Evolutionary conservation across 1,140 invertebrate genomes (phyloP).

Genomic region (Trachelipus rathkii): DNA sequence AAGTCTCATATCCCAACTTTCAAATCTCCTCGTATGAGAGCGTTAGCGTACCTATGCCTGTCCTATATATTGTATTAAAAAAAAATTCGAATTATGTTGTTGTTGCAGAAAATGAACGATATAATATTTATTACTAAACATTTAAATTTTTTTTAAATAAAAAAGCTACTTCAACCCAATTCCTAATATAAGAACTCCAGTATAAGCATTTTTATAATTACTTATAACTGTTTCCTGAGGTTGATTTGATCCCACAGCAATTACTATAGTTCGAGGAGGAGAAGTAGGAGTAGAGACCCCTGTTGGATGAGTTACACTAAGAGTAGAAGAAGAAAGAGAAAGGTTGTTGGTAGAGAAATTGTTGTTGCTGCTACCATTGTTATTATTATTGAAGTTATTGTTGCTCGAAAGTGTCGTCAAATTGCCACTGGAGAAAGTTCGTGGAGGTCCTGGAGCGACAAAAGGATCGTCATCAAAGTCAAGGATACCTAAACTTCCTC

Average conservation of each 20-base stretch:
- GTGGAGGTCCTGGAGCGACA: neutral
- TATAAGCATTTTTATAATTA: neutral
- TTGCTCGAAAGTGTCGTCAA: neutral
- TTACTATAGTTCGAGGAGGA: neutral
- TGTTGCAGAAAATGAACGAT: too few species aligned
- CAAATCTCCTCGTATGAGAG: too few species aligned
- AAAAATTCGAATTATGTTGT: too few species aligned
- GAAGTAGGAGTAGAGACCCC: neutral
- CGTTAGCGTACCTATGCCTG: too few species aligned
- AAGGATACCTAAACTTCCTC: neutral
- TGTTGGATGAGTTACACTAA: neutral
- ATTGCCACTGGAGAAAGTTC: slow-evolving; percentile 1
- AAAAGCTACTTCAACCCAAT: too few species aligned
- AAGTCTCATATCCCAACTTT: too few species aligned
- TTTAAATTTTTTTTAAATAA: too few species aligned
- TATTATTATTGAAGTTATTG: slow-evolving; percentile 4
- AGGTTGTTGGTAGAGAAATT: neutral
- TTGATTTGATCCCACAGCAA: neutral
- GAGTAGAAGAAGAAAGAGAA: neutral
- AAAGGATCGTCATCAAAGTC: neutral
- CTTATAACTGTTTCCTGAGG: slow-evolving; percentile 5
- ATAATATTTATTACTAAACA: too few species aligned
- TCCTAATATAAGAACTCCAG: too few species aligned
- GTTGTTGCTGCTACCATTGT: neutral
- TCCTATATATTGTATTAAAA: too few species aligned